These are phyloP conservation scores for Lasaia peninsularis DNA, from an alignment of 1,140 invertebrate species.

Conservation along the genomic window DNA sequence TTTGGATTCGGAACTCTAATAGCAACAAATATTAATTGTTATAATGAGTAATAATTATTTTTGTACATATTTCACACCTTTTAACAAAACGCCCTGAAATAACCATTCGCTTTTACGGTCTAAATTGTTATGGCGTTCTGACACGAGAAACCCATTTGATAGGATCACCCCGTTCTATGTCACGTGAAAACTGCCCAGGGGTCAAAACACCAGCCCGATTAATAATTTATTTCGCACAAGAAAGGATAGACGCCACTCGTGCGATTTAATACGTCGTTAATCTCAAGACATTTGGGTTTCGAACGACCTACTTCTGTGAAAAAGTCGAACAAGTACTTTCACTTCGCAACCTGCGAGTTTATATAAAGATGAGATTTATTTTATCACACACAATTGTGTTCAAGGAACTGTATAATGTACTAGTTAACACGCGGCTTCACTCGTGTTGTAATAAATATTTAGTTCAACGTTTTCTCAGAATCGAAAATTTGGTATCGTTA, in stretches of 20 bases:
- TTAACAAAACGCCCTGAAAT: too few relatives aligned
- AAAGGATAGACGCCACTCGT: conserved; percentile 25
- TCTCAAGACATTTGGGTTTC: conserved; percentile 28
- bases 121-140: neutral
- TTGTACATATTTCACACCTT: too few relatives aligned
- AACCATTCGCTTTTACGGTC: too few relatives aligned
- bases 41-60: too few relatives aligned
- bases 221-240: conserved; percentile 43
- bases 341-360: conserved; percentile 22
- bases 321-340: conserved; percentile 35
- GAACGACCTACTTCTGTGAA: conserved; percentile 25
- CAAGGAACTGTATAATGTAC: too few relatives aligned
- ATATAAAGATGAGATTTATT: conserved; percentile 13
- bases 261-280: conserved; percentile 38
- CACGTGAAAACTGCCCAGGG: conserved; percentile 24
- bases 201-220: conserved; percentile 31
- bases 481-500: too few relatives aligned
- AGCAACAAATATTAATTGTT: too few relatives aligned
- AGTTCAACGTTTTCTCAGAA: too few relatives aligned
- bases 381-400: neutral
- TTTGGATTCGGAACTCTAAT: too few relatives aligned
- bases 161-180: neutral
- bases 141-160: neutral
- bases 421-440: too few relatives aligned
- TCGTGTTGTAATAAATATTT: too few relatives aligned